These are phyloP conservation scores for Setipinna tenuifilis DNA, from an alignment of 2,797 vertebrate genomes.

Conservation along the genomic window DNA sequence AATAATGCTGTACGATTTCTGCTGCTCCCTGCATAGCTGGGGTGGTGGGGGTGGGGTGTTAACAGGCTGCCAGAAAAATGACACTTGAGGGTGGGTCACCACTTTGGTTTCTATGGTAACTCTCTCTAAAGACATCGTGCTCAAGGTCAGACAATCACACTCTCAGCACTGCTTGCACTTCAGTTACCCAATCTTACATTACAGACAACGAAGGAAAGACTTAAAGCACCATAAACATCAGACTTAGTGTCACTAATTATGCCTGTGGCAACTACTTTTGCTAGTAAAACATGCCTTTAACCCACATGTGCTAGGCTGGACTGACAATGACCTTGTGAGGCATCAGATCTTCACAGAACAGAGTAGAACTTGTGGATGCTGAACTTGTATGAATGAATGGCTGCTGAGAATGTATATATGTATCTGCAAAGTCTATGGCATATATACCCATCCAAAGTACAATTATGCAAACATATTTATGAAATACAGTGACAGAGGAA, in stretches of 20 bases:
- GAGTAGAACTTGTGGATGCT: background rate
- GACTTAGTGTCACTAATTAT: background rate
- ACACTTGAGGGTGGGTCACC: background rate
- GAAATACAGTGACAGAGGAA: background rate
- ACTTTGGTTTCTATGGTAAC: slow-evolving; percentile 40
- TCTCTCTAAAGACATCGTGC: background rate
- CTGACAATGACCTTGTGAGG: background rate
- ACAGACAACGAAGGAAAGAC: background rate
- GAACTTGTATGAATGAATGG: background rate
- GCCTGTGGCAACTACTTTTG: background rate
- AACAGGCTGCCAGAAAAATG: background rate
- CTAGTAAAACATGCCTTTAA: background rate
- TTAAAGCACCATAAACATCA: background rate
- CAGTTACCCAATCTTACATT: background rate
- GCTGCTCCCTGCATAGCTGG: background rate
- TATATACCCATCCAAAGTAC: background rate
- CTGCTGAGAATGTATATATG: background rate
- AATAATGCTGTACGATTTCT: background rate
- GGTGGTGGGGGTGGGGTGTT: background rate
- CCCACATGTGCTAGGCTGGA: background rate
- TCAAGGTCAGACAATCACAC: slow-evolving; percentile 41
- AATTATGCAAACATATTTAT: background rate
- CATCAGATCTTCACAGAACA: background rate
- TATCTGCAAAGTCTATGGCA: too few relatives aligned
- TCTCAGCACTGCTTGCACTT: background rate